These are phyloP conservation scores for Micropoecilia bifurca DNA, from an alignment of 2,797 vertebrate species.

Conservation along the genomic window DNA sequence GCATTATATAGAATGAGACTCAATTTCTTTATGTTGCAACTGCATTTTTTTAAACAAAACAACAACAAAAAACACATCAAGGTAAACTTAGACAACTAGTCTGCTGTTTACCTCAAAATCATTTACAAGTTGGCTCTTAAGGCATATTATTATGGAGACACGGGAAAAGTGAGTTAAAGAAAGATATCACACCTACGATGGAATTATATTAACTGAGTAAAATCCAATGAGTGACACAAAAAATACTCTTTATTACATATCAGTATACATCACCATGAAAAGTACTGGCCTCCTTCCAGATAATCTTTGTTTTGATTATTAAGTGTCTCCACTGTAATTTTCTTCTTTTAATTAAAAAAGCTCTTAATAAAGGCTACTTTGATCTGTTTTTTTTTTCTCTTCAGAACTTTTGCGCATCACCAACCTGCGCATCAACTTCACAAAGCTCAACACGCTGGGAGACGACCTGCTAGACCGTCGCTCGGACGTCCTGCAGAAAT, in stretches of 20 bases:
- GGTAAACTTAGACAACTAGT: not conserved
- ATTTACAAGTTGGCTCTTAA: not conserved
- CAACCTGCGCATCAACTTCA: slow-evolving; percentile 85
- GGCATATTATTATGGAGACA: not conserved
- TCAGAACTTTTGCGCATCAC: slow-evolving; percentile 85
- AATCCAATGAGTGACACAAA: not conserved
- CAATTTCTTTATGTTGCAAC: not conserved
- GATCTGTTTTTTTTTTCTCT: too few species aligned
- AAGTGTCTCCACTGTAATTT: not conserved
- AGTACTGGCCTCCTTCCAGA: not conserved
- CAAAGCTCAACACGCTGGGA: slow-evolving; percentile 85
- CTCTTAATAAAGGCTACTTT: not conserved
- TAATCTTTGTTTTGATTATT: not conserved
- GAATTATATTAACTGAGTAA: not conserved
- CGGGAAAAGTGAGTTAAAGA: not conserved
- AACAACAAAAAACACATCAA: not conserved
- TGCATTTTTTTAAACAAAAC: not conserved
- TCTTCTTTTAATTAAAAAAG: not conserved
- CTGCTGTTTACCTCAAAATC: not conserved
- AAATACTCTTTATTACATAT: not conserved
- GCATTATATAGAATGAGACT: not conserved
- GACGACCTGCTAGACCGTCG: slow-evolving; percentile 86
- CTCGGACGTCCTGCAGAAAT: slow-evolving; percentile 88
- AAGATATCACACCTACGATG: not conserved
- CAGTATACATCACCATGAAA: not conserved